These are phyloP conservation scores for Pteria penguin DNA, from an alignment of 2,888 invertebrate species.

Conservation along the genomic window DNA sequence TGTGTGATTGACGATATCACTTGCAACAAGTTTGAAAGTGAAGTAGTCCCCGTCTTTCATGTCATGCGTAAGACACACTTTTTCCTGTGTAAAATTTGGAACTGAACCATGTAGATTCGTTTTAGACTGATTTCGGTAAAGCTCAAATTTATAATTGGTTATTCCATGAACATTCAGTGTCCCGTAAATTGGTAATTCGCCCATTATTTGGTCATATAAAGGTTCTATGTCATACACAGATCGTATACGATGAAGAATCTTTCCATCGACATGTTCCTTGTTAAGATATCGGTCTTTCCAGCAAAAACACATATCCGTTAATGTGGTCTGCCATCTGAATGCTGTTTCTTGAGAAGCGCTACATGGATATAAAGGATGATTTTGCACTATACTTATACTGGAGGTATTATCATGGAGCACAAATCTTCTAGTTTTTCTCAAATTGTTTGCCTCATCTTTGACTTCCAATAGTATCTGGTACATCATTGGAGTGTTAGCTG, in stretches of 20 bases:
- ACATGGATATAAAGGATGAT: not conserved
- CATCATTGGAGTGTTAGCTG: constrained; percentile 28
- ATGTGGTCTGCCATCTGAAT: constrained; percentile 52
- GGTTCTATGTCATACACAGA: constrained; percentile 19
- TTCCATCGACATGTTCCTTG: constrained; percentile 30
- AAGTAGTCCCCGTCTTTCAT: constrained; percentile 53
- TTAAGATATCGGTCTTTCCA: constrained; percentile 53
- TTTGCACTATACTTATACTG: not conserved
- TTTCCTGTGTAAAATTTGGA: constrained; percentile 44
- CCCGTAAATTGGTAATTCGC: constrained; percentile 47
- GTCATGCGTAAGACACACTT: constrained; percentile 31
- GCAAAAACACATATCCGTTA: constrained; percentile 40
- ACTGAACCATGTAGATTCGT: constrained; percentile 18
- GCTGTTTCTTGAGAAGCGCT: constrained; percentile 6
- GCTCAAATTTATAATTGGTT: constrained; percentile 25
- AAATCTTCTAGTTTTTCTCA: constrained; percentile 39
- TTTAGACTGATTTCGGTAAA: not conserved
- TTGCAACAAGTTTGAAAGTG: constrained; percentile 39
- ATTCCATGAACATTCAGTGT: constrained; percentile 54
- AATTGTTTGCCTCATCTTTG: constrained; percentile 43
- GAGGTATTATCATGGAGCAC: constrained; percentile 44
- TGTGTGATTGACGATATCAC: constrained; percentile 51
- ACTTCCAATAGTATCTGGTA: constrained; percentile 38
- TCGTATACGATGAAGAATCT: constrained; percentile 29
- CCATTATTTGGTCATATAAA: constrained; percentile 51